Percentiles rank a stretch among this genome's conserved stretches.
Conservation (phyloP, 2,888 invertebrate genomes). For the Parelbella ahira region DNA sequence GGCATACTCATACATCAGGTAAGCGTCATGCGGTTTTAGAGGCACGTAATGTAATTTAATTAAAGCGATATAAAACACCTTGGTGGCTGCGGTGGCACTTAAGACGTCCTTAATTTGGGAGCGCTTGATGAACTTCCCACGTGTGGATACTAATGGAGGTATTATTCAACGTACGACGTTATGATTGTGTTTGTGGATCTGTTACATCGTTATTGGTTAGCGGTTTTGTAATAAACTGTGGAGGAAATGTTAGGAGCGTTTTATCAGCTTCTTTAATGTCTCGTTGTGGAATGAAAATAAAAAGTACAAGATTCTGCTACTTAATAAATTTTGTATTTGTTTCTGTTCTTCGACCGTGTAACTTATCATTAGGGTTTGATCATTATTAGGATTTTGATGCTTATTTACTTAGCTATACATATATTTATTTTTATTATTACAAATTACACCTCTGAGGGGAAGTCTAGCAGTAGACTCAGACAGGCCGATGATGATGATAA, state of each 20-base stretch:
- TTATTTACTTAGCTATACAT: too few species aligned
- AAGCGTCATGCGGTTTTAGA: conserved; percentile 50
- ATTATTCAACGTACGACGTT: conserved; percentile 48
- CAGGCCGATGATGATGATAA: too few species aligned
- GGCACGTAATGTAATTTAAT: conserved; percentile 70
- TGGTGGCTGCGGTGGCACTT: conserved; percentile 49
- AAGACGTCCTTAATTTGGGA: too few species aligned
- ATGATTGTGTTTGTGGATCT: conserved; percentile 30
- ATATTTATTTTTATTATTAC: too few species aligned
- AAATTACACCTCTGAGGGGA: too few species aligned
- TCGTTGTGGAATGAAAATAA: neutral
- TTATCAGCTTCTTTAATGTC: neutral
- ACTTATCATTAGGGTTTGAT: too few species aligned
- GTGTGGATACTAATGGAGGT: conserved; percentile 46
- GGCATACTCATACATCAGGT: conserved; percentile 29
- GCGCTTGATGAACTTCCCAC: conserved; percentile 57
- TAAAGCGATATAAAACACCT: conserved; percentile 63
- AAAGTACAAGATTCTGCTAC: too few species aligned
- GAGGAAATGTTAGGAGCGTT: neutral
- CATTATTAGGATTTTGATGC: too few species aligned
- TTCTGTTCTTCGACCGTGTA: too few species aligned
- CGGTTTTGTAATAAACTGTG: conserved; percentile 4
- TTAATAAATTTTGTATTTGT: too few species aligned
- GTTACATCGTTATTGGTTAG: conserved; percentile 21
- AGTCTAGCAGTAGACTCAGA: too few species aligned